Conservation (phyloP, 2,113 vertebrate genomes). For the Psephotus haematonotus region DNA sequence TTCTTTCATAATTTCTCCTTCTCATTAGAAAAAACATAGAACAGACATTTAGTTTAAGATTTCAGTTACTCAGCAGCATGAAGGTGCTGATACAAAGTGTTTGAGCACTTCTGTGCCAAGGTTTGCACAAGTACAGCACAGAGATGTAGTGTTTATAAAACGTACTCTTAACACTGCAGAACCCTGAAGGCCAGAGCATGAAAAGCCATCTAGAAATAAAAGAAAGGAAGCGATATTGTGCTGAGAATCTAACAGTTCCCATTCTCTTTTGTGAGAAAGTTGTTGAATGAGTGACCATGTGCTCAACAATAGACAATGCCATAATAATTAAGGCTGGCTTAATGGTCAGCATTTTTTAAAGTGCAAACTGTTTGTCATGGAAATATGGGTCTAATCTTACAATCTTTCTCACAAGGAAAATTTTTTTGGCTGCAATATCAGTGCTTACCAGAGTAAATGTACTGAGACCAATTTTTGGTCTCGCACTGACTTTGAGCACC, state of each 20-base stretch:
- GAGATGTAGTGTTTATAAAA: constrained; percentile 14
- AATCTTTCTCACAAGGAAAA: neutral
- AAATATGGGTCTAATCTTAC: neutral
- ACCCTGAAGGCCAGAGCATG: neutral
- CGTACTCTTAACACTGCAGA: constrained; percentile 2
- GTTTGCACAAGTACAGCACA: neutral
- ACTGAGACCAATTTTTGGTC: neutral
- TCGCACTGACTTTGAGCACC: neutral
- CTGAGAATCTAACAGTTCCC: neutral
- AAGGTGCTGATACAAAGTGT: neutral
- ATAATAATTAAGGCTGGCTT: neutral
- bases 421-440: neutral
- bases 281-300: neutral
- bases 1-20: neutral
- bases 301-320: neutral
- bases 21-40: constrained; percentile 27
- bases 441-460: neutral
- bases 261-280: neutral
- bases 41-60: constrained; percentile 16
- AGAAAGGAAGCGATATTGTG: neutral
- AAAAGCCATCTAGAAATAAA: neutral
- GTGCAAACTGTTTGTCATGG: neutral
- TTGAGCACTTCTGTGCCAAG: neutral
- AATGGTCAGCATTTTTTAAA: neutral
- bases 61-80: neutral